Conservation (phyloP, 2,797 vertebrate genomes). For the Acestrorhynchus altus region DNA sequence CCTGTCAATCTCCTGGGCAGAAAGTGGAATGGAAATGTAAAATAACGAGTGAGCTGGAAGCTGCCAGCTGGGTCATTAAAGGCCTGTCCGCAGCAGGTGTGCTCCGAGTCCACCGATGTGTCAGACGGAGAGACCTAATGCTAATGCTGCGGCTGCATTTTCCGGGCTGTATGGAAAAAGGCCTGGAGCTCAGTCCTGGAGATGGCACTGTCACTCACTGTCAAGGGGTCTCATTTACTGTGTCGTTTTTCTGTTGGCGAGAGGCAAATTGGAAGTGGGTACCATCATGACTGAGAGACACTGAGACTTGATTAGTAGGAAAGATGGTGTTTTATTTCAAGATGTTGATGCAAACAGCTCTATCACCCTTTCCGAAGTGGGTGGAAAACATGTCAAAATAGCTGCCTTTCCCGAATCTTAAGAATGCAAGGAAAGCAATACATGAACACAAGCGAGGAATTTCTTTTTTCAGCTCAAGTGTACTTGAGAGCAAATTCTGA, state of each 20-base stretch:
- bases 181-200: conserved; percentile 34
- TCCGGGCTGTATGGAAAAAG: conserved; percentile 31
- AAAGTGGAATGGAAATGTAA: conserved; percentile 39
- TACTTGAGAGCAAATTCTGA: neutral
- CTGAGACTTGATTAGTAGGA: conserved; percentile 30
- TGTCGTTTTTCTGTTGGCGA: conserved; percentile 46
- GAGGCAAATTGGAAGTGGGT: conserved; percentile 29
- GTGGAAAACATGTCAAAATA: neutral
- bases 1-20: neutral
- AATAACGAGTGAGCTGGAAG: conserved; percentile 34
- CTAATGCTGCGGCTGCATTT: conserved; percentile 5
- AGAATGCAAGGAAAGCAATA: neutral
- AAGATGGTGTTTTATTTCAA: conserved; percentile 37
- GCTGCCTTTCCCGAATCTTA: neutral
- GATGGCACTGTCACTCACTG: conserved; percentile 56
- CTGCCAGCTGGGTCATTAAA: conserved; percentile 53
- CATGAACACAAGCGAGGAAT: neutral
- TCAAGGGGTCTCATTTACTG: conserved; percentile 48
- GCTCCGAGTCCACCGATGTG: conserved; percentile 38
- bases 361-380: neutral
- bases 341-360: conserved; percentile 19
- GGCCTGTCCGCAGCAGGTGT: conserved; percentile 42
- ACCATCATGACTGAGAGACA: conserved; percentile 27
- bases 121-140: conserved; percentile 38
- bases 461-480: neutral